Evolutionary conservation across 2,113 vertebrate species (phyloP), one percentile per base, ranked within the genome.

Genomic region (Scatophagus argus): DNA sequence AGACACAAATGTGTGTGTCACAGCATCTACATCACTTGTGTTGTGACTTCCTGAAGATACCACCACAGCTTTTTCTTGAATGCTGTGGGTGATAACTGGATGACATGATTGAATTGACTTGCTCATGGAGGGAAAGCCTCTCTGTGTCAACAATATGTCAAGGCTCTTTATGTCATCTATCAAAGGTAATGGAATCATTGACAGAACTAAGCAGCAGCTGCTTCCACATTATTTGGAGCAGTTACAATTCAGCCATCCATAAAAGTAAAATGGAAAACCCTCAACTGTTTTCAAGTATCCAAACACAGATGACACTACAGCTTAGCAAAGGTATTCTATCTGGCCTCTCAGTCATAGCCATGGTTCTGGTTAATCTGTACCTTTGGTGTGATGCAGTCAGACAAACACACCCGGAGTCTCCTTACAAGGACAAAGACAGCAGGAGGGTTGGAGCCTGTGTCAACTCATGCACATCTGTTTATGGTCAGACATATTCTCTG

Each of bases 361-460:
- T 69, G 64, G 25, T 39, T 78, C 87, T 87, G 63, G 34, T 84
- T 74, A 56, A 51, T 47, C 65, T 80, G 69, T 64, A 65, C 66
- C 77, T 90, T 91, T 84, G 79, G 79, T 36, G 65, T 70, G 85
- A 86, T 82, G 88, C 62, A 86, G 74, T 88, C 86, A 74, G 79
- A 82, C 8, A 58, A 82, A 86, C 89, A 88, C 82, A 83, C 68
- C 64, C 38, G 65, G 82, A 88, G 90, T 94, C 88, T 93, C 94
- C 93, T 93, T 95, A 94, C 92, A 95, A 94, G 93, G 94, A 81
- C 92, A 91, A 69, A 82, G 73, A 60, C 88, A 82, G 87, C 66
- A 75, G 81, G 87, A 83, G 66, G 65, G 63, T 69, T 55, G 67
- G 72, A 84, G 91, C 68, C 79, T 75, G 84, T 87, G 76, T 88